Percentiles rank a stretch among this genome's conserved stretches.
These are phyloP conservation scores for Phaethornis superciliosus DNA, from an alignment of 2,113 vertebrate species.

Conservation along the genomic window DNA sequence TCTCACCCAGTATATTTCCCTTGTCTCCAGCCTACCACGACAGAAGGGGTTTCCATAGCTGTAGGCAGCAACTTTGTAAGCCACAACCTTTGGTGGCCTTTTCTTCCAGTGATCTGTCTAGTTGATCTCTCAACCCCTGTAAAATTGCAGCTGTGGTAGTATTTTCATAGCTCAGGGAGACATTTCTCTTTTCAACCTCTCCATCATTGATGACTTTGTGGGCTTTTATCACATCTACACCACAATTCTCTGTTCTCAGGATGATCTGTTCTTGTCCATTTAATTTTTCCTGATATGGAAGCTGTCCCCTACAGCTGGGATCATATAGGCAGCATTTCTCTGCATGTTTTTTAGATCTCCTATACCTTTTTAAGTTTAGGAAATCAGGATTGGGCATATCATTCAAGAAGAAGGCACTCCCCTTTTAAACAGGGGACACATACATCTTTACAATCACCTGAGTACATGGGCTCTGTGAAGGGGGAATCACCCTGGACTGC, in stretches of 20 bases:
- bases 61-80: not conserved
- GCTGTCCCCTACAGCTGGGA: not conserved
- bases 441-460: not conserved
- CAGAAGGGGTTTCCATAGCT: not conserved
- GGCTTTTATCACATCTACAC: not conserved
- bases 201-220: not conserved
- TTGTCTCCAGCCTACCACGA: not conserved
- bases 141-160: not conserved
- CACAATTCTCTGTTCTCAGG: not conserved
- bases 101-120: not conserved
- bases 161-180: not conserved
- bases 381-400: not conserved
- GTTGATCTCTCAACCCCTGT: not conserved
- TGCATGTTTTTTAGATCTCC: not conserved
- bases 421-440: not conserved
- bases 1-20: not conserved
- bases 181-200: not conserved
- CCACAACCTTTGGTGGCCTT: not conserved
- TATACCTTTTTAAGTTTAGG: not conserved
- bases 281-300: not conserved
- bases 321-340: not conserved
- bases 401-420: not conserved
- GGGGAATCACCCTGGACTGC: not conserved
- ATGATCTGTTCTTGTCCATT: not conserved
- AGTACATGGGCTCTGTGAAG: not conserved